These are phyloP conservation scores for Criorhina ranunculi DNA, from an alignment of 2,888 invertebrate species.

Conservation along the genomic window DNA sequence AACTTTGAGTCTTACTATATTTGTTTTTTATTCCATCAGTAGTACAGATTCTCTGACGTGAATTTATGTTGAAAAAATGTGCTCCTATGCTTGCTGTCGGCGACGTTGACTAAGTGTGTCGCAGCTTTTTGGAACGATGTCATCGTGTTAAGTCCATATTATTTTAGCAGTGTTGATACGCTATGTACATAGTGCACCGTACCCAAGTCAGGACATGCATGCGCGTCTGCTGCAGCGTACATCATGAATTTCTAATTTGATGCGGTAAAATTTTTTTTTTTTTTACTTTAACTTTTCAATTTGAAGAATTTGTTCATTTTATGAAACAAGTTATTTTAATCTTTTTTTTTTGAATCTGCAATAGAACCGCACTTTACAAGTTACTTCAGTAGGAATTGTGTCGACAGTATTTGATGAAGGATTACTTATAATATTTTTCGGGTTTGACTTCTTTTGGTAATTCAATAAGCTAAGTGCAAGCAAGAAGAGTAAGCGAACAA, in stretches of 20 bases:
- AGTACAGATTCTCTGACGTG: slow-evolving; percentile 28
- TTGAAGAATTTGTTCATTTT: not conserved
- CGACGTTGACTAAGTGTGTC: slow-evolving; percentile 26
- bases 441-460: too few relatives aligned
- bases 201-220: slow-evolving; percentile 9
- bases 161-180: slow-evolving; percentile 43
- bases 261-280: slow-evolving; percentile 18
- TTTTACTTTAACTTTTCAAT: not conserved
- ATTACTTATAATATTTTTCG: too few relatives aligned
- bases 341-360: too few relatives aligned
- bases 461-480: too few relatives aligned
- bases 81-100: slow-evolving; percentile 1
- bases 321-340: too few relatives aligned
- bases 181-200: slow-evolving; percentile 14
- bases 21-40: not conserved
- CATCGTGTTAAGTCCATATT: slow-evolving; percentile 42
- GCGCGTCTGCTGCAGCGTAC: slow-evolving; percentile 32
- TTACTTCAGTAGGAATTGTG: too few relatives aligned
- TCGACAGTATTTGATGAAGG: too few relatives aligned
- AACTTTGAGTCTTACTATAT: not conserved
- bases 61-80: slow-evolving; percentile 27
- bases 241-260: slow-evolving; percentile 43
- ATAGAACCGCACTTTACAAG: too few relatives aligned
- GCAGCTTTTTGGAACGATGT: slow-evolving; percentile 27
- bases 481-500: too few relatives aligned